Evolutionary conservation across 92 coral and sea anemone genomes (phyloP).

Genomic region (Palythoa heliodiscus): DNA sequence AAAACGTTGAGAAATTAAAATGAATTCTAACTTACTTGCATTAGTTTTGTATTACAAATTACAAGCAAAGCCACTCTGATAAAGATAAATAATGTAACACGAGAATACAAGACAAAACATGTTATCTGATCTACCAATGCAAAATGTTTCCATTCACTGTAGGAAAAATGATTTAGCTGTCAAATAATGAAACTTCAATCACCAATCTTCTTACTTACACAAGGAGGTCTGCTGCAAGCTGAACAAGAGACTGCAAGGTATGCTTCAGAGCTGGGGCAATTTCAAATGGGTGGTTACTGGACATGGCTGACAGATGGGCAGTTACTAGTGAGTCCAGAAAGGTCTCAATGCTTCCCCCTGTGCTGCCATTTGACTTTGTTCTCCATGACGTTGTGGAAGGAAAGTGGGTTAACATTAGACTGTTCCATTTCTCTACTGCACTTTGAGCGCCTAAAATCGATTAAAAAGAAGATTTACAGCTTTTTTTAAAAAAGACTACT

Average conservation of each 20-base stretch:
- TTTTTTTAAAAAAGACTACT: no score
- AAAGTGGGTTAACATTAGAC: conserved; percentile 61
- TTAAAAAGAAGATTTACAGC: background rate
- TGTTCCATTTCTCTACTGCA: conserved; percentile 88
- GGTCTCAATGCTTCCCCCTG: conserved; percentile 59
- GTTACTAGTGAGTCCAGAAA: conserved; percentile 78
- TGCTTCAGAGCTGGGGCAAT: conserved; percentile 89
- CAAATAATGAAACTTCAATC: background rate
- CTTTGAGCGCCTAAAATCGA: conserved; percentile 51
- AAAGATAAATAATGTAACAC: no score
- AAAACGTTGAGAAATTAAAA: no score
- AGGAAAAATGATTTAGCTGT: background rate
- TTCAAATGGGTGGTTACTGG: conserved; percentile 72
- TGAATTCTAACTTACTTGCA: no score
- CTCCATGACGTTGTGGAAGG: conserved; percentile 75
- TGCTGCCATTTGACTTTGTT: conserved; percentile 53
- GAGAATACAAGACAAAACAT: no score
- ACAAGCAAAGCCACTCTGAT: no score
- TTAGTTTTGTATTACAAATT: no score
- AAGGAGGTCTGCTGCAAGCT: conserved; percentile 80
- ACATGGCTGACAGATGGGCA: conserved; percentile 91
- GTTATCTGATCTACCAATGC: no score
- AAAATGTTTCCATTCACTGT: background rate
- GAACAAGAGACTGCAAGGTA: conserved; percentile 79
- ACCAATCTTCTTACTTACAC: conserved; percentile 57